Evolutionary conservation across 1,140 invertebrate genomes (phyloP).

Genomic region (Platorchestia sp.): DNA sequence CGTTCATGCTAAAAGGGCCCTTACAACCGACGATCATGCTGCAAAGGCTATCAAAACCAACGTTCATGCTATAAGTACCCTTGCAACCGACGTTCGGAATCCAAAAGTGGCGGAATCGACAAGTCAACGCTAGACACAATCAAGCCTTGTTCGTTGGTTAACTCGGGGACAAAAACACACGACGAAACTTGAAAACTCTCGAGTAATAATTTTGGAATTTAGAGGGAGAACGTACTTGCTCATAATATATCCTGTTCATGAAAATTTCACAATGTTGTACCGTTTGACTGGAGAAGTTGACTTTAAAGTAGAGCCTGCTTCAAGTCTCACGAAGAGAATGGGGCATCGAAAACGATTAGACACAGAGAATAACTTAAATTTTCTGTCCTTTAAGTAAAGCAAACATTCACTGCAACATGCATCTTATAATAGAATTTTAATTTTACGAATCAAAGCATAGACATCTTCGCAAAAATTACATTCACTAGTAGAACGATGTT

Average conservation of each 20-base stretch:
- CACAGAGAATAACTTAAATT: neutral
- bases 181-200: neutral
- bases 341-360: neutral
- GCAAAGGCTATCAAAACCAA: neutral
- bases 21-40: neutral
- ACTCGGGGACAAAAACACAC: neutral
- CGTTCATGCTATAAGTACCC: no score
- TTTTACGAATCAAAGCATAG: neutral
- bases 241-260: neutral
- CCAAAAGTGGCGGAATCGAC: no score
- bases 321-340: neutral
- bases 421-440: no score
- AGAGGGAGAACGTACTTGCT: neutral
- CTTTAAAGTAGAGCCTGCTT: neutral
- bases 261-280: neutral
- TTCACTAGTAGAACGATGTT: neutral
- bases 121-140: no score
- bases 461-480: neutral
- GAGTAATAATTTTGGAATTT: neutral
- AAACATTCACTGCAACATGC: neutral
- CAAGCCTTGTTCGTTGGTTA: no score
- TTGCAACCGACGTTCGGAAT: no score
- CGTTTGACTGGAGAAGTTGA: neutral
- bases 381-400: neutral
- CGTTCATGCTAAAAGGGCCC: no score